phyloP scores from a whole-genome alignment of 2,888 invertebrate species.

The Thysanoteuthis rhombus region DNA sequence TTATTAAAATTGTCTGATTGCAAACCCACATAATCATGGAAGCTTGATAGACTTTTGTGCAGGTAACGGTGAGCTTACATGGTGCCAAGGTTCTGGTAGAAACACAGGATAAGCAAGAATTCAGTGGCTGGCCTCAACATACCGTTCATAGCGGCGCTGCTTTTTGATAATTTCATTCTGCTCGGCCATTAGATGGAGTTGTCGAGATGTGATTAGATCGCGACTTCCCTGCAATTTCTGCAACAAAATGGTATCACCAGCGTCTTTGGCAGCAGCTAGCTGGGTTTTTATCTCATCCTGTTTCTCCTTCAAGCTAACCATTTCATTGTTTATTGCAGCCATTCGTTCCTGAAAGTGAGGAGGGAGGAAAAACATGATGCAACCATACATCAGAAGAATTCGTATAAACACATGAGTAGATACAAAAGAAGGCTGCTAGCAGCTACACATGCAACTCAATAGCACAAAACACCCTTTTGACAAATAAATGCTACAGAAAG shows the following conservation, averaged over 20 bases:
- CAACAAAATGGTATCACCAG: conserved; percentile 60
- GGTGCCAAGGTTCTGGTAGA: conserved; percentile 12
- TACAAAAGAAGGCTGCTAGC: background rate
- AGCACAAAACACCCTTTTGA: background rate
- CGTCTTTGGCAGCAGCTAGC: conserved; percentile 63
- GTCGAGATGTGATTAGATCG: conserved; percentile 66
- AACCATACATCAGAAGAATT: background rate
- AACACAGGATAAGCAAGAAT: conserved; percentile 19
- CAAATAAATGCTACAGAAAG: background rate
- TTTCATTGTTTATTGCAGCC: conserved; percentile 69
- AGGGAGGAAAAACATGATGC: conserved; percentile 20
- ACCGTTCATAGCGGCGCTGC: conserved; percentile 51
- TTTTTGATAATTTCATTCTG: conserved; percentile 68
- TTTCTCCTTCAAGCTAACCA: conserved; percentile 66
- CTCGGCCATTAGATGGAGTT: conserved; percentile 69
- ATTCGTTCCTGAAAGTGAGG: conserved; percentile 66
- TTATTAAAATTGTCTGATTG: too few relatives aligned
- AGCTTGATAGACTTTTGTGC: background rate
- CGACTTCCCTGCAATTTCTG: conserved; percentile 67
- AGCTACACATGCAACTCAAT: background rate
- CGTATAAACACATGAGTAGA: background rate
- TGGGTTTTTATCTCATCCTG: conserved; percentile 68
- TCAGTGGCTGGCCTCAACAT: conserved; percentile 18
- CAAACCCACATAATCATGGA: too few relatives aligned
- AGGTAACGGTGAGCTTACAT: background rate